Evolutionary conservation across 2,888 invertebrate genomes (phyloP).

Genomic region (Trisateles emortualis): DNA sequence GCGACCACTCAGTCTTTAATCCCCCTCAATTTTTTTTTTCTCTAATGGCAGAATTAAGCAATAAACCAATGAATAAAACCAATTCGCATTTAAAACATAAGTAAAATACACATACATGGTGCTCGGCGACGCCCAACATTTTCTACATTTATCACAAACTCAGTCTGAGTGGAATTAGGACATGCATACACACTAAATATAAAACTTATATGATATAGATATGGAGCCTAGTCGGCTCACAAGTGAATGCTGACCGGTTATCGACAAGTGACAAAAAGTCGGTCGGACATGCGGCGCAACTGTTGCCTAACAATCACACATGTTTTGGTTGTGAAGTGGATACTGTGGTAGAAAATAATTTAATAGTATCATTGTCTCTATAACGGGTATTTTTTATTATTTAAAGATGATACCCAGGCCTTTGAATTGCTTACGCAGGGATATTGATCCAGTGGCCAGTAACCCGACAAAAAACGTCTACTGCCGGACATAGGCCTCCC

Average conservation of each 20-base stretch:
- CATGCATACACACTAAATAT: conserved; percentile 19
- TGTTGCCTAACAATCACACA: conserved; percentile 12
- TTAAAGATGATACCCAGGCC: too few species aligned
- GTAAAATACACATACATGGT: background rate
- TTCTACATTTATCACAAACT: conserved; percentile 13
- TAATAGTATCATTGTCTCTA: too few species aligned
- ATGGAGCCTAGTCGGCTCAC: conserved; percentile 18
- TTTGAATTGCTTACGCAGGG: too few species aligned
- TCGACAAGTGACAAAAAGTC: conserved; percentile 49
- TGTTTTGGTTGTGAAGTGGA: background rate
- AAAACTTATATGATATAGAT: conserved; percentile 9
- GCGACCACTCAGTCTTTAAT: too few species aligned
- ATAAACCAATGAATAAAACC: background rate
- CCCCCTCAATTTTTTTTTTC: too few species aligned
- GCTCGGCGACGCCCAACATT: conserved; percentile 25
- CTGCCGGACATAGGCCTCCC: too few species aligned
- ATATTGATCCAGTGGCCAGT: too few species aligned
- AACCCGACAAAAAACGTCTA: too few species aligned
- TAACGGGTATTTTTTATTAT: too few species aligned
- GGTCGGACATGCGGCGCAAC: conserved; percentile 23
- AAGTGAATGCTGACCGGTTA: conserved; percentile 47
- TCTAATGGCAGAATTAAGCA: too few species aligned
- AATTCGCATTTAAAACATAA: background rate
- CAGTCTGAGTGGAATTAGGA: conserved; percentile 40
- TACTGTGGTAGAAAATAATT: too few species aligned